These are phyloP conservation scores for Microctenopoma lineatum DNA, from an alignment of 2,797 vertebrate genomes.

Conservation along the genomic window DNA sequence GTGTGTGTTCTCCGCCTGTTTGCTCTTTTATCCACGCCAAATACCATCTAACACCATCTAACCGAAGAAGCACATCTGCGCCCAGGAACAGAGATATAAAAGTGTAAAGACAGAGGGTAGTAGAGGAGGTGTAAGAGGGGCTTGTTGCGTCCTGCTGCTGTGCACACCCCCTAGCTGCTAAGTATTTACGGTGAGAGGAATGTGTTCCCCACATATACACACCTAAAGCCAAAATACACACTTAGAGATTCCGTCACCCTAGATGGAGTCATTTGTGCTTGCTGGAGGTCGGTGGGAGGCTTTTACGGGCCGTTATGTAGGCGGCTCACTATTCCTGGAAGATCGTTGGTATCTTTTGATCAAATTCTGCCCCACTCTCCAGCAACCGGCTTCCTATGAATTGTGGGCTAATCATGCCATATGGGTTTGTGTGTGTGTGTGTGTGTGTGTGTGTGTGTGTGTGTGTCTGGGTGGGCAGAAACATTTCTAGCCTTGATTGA, in stretches of 20 bases:
- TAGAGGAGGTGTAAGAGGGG: conserved; percentile 37
- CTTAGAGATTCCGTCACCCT: conserved; percentile 67
- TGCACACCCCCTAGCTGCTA: conserved; percentile 55
- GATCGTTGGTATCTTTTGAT: conserved; percentile 79
- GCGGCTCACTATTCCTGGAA: conserved; percentile 77
- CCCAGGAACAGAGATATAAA: conserved; percentile 13
- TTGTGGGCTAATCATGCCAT: conserved; percentile 70
- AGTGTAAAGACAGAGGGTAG: conserved; percentile 1
- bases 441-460: conserved; percentile 14
- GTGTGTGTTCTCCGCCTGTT: conserved; percentile 6
- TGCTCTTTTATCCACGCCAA: background rate
- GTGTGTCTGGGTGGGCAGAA: conserved; percentile 41
- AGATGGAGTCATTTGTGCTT: conserved; percentile 76
- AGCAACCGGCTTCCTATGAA: conserved; percentile 70
- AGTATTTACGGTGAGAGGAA: conserved; percentile 66
- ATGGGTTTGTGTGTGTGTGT: conserved; percentile 49
- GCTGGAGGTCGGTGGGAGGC: conserved; percentile 71
- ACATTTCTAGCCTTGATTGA: conserved; percentile 71
- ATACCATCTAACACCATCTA: conserved; percentile 3
- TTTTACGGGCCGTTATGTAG: conserved; percentile 76
- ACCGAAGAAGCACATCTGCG: conserved; percentile 12
- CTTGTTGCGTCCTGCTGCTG: conserved; percentile 62
- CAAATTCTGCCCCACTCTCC: conserved; percentile 82
- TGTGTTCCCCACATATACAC: conserved; percentile 58
- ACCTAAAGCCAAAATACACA: conserved; percentile 64